phyloP scores from a whole-genome alignment of 2,113 vertebrate genomes.

The Grallaria varia region DNA sequence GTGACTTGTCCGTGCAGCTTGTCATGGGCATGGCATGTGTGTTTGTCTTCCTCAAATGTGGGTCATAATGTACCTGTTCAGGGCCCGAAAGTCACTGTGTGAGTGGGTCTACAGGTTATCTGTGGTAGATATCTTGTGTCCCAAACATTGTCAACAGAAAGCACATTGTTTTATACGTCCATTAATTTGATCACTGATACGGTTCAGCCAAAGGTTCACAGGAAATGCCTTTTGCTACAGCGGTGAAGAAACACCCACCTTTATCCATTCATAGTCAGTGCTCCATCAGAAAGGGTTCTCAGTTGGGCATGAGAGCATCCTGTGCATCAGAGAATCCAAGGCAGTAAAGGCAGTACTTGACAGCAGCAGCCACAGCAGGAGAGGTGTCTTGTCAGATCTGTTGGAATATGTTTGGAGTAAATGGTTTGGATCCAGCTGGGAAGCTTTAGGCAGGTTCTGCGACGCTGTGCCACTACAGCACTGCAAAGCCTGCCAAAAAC shows the following conservation, averaged over 20 bases:
- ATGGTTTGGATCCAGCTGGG: not conserved
- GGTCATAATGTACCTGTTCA: not conserved
- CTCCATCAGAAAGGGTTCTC: not conserved
- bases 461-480: not conserved
- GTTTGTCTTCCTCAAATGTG: not conserved
- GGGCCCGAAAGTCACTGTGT: not conserved
- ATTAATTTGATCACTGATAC: fast-evolving
- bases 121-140: not conserved
- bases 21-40: not conserved
- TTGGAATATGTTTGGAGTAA: not conserved
- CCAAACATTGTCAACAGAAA: not conserved
- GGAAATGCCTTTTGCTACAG: not conserved
- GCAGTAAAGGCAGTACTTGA: not conserved
- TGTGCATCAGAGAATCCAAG: not conserved
- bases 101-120: not conserved
- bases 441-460: not conserved
- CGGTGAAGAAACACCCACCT: not conserved
- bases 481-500: not conserved
- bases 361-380: not conserved
- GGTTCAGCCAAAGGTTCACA: not conserved
- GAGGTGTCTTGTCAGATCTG: not conserved
- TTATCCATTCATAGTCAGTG: not conserved
- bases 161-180: not conserved
- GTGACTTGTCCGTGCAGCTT: fast-evolving
- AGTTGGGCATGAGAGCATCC: not conserved